phyloP scores from a whole-genome alignment of 2,888 invertebrate genomes.

The Steinernema scapterisci region DNA sequence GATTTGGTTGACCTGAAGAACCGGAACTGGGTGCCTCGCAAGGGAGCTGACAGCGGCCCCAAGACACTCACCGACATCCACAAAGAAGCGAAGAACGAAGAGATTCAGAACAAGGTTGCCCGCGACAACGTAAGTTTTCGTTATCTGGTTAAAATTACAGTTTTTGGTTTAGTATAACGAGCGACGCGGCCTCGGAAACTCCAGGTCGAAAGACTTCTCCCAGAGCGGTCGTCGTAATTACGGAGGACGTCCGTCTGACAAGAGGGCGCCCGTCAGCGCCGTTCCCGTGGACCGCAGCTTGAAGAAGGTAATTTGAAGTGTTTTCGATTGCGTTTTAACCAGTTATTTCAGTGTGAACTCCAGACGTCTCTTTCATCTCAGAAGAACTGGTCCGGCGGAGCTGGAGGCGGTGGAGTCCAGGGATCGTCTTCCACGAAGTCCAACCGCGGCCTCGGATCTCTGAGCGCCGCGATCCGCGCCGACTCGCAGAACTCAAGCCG shows the following conservation, averaged over 20 bases:
- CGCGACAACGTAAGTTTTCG: conserved; percentile 8
- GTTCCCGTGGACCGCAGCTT: conserved; percentile 19
- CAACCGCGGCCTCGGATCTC: background rate
- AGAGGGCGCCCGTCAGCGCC: background rate
- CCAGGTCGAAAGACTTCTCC: conserved; percentile 15
- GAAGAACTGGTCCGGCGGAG: conserved; percentile 24
- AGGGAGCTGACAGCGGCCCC: conserved; percentile 5
- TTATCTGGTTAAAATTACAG: background rate
- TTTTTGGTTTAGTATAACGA: conserved; percentile 11
- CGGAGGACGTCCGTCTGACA: conserved; percentile 18
- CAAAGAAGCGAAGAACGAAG: conserved; percentile 9
- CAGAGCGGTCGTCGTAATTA: conserved; percentile 26
- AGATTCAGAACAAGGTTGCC: conserved; percentile 17
- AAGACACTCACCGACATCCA: conserved; percentile 15
- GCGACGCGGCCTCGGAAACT: conserved; percentile 13
- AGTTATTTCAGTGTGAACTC: background rate
- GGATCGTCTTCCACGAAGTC: background rate
- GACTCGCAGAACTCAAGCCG: conserved; percentile 25
- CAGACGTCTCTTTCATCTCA: conserved; percentile 3
- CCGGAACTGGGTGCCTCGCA: conserved; percentile 12
- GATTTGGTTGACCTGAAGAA: conserved; percentile 15
- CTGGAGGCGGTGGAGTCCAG: conserved; percentile 24
- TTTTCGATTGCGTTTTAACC: background rate
- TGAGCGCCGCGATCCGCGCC: background rate
- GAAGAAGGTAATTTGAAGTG: background rate